Conservation (phyloP, 2,888 invertebrate species). For the Drosophila peninsularis region DNA sequence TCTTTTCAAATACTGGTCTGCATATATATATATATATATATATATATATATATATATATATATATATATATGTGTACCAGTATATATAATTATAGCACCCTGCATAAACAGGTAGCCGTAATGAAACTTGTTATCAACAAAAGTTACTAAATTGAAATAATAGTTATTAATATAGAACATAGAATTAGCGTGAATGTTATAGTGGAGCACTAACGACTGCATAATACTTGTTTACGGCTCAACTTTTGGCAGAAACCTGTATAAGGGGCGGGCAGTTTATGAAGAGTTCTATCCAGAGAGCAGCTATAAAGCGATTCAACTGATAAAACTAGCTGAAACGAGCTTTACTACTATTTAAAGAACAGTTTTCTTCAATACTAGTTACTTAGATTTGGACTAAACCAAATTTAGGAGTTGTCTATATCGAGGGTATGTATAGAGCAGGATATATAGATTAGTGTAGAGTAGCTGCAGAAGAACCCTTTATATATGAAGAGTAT, state of each 20-base stretch:
- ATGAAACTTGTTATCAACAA: background rate
- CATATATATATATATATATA: background rate
- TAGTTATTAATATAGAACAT: background rate
- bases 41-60: background rate
- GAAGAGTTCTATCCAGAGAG: background rate
- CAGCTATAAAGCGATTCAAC: background rate
- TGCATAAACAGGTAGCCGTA: background rate
- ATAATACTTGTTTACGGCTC: background rate
- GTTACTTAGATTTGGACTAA: too few species aligned
- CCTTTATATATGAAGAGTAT: too few species aligned
- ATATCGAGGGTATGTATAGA: too few species aligned
- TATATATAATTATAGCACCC: background rate
- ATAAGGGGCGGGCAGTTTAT: background rate
- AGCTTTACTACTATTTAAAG: background rate
- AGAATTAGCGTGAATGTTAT: background rate
- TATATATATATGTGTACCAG: background rate
- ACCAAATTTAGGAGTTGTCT: too few species aligned
- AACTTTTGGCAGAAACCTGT: background rate
- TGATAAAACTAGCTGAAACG: background rate
- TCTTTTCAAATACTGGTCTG: constrained; percentile 16
- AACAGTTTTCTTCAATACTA: too few species aligned
- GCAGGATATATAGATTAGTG: too few species aligned
- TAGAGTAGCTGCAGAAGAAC: too few species aligned
- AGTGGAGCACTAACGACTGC: background rate
- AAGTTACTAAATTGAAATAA: background rate